A percentile compares a stretch with the other conserved stretches of the same genome.
Evolutionary conservation across 2,888 invertebrate species (phyloP).

Genomic region (Dasypogon diadema): DNA sequence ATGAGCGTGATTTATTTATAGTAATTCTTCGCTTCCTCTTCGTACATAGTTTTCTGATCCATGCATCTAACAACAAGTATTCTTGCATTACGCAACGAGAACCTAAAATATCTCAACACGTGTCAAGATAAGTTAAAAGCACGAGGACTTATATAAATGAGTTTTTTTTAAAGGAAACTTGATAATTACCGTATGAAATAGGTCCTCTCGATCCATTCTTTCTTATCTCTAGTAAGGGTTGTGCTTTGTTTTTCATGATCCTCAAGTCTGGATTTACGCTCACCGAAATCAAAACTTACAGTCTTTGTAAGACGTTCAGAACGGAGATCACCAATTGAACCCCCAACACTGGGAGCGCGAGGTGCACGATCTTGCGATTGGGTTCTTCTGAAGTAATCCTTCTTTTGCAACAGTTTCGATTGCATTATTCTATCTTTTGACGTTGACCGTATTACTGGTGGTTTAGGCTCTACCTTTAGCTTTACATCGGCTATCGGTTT

Average conservation of each 20-base stretch:
- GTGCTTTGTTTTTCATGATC: constrained; percentile 62
- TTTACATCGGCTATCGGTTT: background rate
- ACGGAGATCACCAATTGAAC: constrained; percentile 63
- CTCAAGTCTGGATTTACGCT: constrained; percentile 64
- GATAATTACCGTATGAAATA: constrained; percentile 67
- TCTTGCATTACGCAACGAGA: background rate
- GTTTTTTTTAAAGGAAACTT: constrained; percentile 54
- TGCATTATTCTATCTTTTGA: constrained; percentile 61
- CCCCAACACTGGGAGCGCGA: constrained; percentile 58
- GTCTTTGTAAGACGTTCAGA: constrained; percentile 66
- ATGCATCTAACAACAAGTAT: background rate
- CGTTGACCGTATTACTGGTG: constrained; percentile 58
- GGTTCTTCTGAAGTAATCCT: constrained; percentile 63
- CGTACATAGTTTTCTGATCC: background rate
- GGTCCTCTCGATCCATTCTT: constrained; percentile 65
- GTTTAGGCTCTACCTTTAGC: background rate
- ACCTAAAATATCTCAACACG: constrained; percentile 49
- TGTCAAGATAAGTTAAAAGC: constrained; percentile 50
- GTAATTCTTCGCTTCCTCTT: background rate
- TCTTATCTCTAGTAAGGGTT: constrained; percentile 62
- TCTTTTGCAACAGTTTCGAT: constrained; percentile 60
- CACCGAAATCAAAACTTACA: constrained; percentile 69
- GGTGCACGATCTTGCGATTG: constrained; percentile 65
- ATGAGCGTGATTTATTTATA: constrained; percentile 36
- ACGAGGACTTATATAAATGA: constrained; percentile 54